Conservation (phyloP, 2,888 invertebrate species). For the Esperia sulphurella region DNA sequence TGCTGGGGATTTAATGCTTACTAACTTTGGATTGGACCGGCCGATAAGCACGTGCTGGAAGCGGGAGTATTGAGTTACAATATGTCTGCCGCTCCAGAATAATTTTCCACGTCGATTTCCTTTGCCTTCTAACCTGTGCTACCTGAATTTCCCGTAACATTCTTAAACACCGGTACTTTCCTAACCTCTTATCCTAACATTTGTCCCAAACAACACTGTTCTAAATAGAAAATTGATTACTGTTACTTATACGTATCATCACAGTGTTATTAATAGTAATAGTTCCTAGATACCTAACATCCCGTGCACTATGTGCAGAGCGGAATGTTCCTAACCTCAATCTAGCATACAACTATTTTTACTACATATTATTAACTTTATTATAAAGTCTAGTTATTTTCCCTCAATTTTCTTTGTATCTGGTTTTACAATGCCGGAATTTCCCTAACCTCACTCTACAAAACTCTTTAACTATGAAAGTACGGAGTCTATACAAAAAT, state of each 20-base stretch:
- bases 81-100: conserved; percentile 67
- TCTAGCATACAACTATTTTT: no score
- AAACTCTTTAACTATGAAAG: conserved; percentile 1
- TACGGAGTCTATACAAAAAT: conserved; percentile 3
- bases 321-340: no score
- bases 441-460: conserved; percentile 55
- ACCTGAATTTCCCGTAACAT: neutral
- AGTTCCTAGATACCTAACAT: no score
- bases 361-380: no score
- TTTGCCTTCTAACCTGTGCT: no score
- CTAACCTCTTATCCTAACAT: conserved; percentile 1
- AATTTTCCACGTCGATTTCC: conserved; percentile 48
- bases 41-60: conserved; percentile 55
- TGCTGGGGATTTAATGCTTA: conserved; percentile 28
- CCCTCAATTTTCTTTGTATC: no score
- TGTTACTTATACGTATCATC: no score
- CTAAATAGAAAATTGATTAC: no score
- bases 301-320: no score
- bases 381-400: no score
- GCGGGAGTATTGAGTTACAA: conserved; percentile 69
- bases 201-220: no score
- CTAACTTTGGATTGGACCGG: conserved; percentile 35
- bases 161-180: conserved; percentile 15
- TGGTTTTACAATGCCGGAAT: conserved; percentile 24
- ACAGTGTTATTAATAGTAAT: no score